phyloP scores from a whole-genome alignment of 2,113 vertebrate genomes.

The Raja brachyura region DNA sequence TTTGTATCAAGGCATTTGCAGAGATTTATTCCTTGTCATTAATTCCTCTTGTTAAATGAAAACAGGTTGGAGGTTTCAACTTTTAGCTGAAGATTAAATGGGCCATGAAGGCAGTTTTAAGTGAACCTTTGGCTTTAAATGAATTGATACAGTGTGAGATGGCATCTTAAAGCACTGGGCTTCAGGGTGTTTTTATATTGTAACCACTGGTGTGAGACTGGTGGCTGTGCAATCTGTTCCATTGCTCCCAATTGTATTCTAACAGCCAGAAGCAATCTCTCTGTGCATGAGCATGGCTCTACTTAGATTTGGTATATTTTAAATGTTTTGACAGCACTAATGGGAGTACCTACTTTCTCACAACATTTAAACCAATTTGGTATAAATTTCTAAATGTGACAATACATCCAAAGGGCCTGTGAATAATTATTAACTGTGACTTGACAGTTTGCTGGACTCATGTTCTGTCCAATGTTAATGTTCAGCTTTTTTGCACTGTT shows the following conservation, averaged over 20 bases:
- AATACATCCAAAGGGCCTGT: background rate
- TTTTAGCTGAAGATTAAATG: background rate
- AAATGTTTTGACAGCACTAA: background rate
- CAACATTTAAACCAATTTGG: background rate
- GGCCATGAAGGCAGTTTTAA: background rate
- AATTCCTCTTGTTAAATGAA: background rate
- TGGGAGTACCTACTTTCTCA: background rate
- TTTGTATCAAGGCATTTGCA: background rate
- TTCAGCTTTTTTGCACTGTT: background rate
- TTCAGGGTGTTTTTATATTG: background rate
- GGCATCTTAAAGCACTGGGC: constrained; percentile 5
- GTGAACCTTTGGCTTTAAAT: background rate
- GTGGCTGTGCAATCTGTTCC: constrained; percentile 23
- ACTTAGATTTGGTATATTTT: background rate
- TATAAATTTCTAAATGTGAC: background rate
- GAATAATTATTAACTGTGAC: background rate
- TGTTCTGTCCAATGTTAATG: background rate
- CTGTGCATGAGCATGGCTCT: background rate
- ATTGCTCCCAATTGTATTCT: background rate
- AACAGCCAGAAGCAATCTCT: background rate
- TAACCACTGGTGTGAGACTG: constrained; percentile 3
- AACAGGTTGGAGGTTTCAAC: background rate
- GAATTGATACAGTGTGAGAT: background rate
- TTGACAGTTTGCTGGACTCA: background rate
- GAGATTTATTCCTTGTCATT: background rate